Evolutionary conservation across 1,140 invertebrate genomes (phyloP), one percentile per base, ranked within the genome.

Genomic region (Pachypsylla venusta): DNA sequence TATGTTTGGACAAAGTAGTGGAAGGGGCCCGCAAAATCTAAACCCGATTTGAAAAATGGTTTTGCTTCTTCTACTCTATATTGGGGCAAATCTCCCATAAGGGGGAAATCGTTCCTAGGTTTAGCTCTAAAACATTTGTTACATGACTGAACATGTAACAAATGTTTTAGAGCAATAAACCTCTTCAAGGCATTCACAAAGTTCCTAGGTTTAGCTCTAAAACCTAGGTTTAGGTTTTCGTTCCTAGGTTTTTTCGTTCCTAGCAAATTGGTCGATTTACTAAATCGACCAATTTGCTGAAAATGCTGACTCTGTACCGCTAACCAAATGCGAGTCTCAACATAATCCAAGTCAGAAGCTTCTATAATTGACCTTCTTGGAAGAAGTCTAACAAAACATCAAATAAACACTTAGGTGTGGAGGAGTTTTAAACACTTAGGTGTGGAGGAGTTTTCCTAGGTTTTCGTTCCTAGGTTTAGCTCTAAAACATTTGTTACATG

Each of bases 1-100:
- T 24, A 19, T 35, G 25, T 39, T 48, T 40, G n/a, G 20, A 58
- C 61, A 66, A 10, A 56, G 40, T 56, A 22, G 58, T 25, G 48
- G 28, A 58, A 67, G 3, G 63, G 66, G 12, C 67, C 67, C 7
- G 63, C 65, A 58, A 62, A 68, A 54, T 68, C 67, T 4, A 66
- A 54, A 12, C 65, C 64, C 24, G 39, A 28, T 13, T 59, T 54
- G 4, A 54, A 1, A 55, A 68, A 67, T 25, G 62, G 28, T 14
- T 27, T 39, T 1, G 20, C 25, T 25, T 62, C 39, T 16, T 22
- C 26, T 54, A 64, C 22, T 61, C 65, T 24, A 20, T 39, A 19
- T 16, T 25, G 24, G 40, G 67, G 64, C 28, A 68, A 53, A 55
- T 67, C 53, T 1, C 57, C 65, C 66, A 68, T 68, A 4, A 53